phyloP scores from a whole-genome alignment of 2,888 invertebrate genomes.

The Protodeltote pygarga region DNA sequence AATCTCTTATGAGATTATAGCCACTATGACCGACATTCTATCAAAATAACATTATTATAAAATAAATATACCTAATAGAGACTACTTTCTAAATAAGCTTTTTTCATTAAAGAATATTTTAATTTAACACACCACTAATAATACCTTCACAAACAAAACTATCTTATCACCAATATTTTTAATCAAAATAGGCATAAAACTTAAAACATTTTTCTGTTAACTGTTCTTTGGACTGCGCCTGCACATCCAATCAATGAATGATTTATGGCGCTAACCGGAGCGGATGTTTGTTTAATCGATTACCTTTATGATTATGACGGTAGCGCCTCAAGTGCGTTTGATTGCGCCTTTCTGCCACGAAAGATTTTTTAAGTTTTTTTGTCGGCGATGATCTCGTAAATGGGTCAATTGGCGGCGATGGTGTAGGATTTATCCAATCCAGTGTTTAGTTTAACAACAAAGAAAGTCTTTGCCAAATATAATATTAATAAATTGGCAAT shows the following conservation, averaged over 20 bases:
- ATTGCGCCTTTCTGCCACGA: conserved; percentile 49
- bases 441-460: too few relatives aligned
- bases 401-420: conserved; percentile 27
- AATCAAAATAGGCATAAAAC: conserved; percentile 34
- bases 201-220: background rate
- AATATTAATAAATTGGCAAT: too few relatives aligned
- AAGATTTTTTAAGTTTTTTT: conserved; percentile 34
- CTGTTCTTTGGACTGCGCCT: conserved; percentile 59
- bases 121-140: too few relatives aligned
- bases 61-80: too few relatives aligned
- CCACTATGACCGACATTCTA: too few relatives aligned
- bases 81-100: too few relatives aligned
- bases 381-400: conserved; percentile 18
- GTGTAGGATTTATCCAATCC: background rate
- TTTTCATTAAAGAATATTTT: too few relatives aligned
- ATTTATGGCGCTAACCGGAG: conserved; percentile 74
- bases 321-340: conserved; percentile 59
- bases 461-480: too few relatives aligned
- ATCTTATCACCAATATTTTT: too few relatives aligned
- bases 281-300: conserved; percentile 86
- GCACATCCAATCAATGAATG: conserved; percentile 75
- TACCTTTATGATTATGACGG: conserved; percentile 72
- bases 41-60: too few relatives aligned
- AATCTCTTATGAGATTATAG: too few relatives aligned
- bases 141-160: too few relatives aligned